Conservation (phyloP, 2,113 vertebrate genomes). For the Heteronetta atricapilla region DNA sequence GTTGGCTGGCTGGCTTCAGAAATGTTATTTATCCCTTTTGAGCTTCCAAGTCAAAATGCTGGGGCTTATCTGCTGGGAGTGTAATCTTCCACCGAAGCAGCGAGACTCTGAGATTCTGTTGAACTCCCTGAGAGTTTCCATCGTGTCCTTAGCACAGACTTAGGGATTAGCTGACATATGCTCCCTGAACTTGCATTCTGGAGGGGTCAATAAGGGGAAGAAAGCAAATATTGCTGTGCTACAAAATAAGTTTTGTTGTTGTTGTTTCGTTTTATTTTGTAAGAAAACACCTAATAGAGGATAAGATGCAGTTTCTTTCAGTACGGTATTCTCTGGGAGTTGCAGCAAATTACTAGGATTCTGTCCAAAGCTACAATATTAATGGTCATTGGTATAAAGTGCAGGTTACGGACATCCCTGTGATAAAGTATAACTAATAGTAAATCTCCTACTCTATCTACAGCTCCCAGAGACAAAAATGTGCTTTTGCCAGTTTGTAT, state of each 20-base stretch:
- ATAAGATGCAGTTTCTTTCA: not conserved
- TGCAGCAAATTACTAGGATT: not conserved
- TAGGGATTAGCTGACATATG: slow-evolving; percentile 49
- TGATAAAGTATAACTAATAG: not conserved
- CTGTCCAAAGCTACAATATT: not conserved
- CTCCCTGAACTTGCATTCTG: slow-evolving; percentile 32
- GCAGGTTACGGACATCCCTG: not conserved
- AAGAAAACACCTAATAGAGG: not conserved
- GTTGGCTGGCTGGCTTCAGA: slow-evolving; percentile 39
- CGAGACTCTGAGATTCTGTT: slow-evolving; percentile 35
- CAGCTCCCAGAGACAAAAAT: not conserved
- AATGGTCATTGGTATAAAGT: not conserved
- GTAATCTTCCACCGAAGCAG: slow-evolving; percentile 47
- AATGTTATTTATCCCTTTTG: slow-evolving; percentile 49
- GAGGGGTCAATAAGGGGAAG: not conserved
- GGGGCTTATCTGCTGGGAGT: slow-evolving; percentile 25
- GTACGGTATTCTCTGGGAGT: not conserved
- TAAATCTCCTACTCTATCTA: not conserved
- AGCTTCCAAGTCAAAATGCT: slow-evolving; percentile 50
- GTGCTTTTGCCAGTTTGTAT: not conserved
- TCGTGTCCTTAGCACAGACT: slow-evolving; percentile 27
- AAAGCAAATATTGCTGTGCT: slow-evolving; percentile 6
- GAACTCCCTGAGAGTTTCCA: not conserved
- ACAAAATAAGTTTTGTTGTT: not conserved
- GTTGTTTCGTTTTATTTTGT: not conserved